phyloP scores from a whole-genome alignment of 2,797 vertebrate species.

The Crypturellus tataupa region DNA sequence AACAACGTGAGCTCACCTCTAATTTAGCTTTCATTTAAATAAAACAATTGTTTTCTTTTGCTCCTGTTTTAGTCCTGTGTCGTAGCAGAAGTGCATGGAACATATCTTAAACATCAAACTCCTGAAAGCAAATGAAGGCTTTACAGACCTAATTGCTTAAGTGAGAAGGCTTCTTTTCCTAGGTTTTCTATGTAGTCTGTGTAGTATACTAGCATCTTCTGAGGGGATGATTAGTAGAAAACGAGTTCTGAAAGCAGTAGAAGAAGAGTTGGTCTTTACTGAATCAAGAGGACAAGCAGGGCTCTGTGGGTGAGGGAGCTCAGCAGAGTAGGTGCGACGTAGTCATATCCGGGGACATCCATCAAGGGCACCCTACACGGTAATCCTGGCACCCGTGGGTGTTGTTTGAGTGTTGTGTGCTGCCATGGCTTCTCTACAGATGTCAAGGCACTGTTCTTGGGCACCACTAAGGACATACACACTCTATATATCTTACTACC shows the following conservation, averaged over 20 bases:
- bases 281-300: neutral
- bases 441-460: too few species aligned
- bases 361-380: fast-evolving
- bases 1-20: neutral
- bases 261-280: neutral
- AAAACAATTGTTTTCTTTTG: neutral
- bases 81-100: neutral
- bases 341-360: neutral
- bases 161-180: neutral
- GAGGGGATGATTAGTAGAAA: neutral
- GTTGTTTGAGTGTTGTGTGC: neutral
- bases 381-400: neutral
- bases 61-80: neutral
- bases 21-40: neutral
- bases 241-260: neutral
- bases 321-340: neutral
- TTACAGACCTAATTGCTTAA: neutral
- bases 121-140: neutral
- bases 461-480: fast-evolving
- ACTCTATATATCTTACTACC: fast-evolving
- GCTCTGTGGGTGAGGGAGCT: neutral
- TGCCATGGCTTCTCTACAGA: too few species aligned
- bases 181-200: neutral
- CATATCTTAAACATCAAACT: neutral
- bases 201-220: neutral